Evolutionary conservation across 2,113 vertebrate species (phyloP), one percentile per base, ranked within the genome.

Genomic region (Cyprinodon tularosa): DNA sequence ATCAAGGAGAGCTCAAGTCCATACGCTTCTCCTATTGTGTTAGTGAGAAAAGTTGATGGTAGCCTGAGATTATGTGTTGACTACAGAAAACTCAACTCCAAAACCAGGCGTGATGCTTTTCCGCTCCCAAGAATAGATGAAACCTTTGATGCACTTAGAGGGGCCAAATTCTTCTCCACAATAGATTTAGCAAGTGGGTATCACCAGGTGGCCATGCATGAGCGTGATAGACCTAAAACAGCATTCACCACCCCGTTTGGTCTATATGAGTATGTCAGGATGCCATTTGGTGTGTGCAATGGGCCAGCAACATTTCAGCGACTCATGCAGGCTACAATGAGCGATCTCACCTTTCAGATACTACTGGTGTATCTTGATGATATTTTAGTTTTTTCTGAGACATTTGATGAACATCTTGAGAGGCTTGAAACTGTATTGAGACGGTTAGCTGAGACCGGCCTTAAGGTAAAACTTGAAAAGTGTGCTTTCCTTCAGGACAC

Each of bases 401-500:
- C 50, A 1, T 69, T 69, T 42, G 68, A 59, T 2, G 37, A 69
- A 12, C 50, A 59, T 59, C 9, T 69, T n/a, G 40, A 36, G n/a
- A 29, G 13, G 4, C 59, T 71, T 4, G 59, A 62, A 14, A 48
- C 6, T 3, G 60, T 72, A 2, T 12, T 72, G 2, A 20, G 8
- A 7, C 5, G 69, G 0, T 42, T 62, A 2, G 14, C n/a, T 20
- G 57, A 62, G 14, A 72, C 70, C 0, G 60, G 60, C 1, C 29
- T 75, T 4, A 75, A 67, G 12, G 73, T 67, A 1, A 61, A 75
- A 4, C 14, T 60, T 15, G 15, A 66, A 47, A 75, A 75, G 17
- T 75, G 65, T 60, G 22, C 42, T 8, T 68, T 75, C 6, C 53
- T 68, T 3, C 4, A 0, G 1, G 1, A 45, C 4, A 12, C 36